Percentiles rank a stretch among this genome's conserved stretches.
phyloP scores from a whole-genome alignment of 2,888 invertebrate genomes.

The Nebria brevicollis region DNA sequence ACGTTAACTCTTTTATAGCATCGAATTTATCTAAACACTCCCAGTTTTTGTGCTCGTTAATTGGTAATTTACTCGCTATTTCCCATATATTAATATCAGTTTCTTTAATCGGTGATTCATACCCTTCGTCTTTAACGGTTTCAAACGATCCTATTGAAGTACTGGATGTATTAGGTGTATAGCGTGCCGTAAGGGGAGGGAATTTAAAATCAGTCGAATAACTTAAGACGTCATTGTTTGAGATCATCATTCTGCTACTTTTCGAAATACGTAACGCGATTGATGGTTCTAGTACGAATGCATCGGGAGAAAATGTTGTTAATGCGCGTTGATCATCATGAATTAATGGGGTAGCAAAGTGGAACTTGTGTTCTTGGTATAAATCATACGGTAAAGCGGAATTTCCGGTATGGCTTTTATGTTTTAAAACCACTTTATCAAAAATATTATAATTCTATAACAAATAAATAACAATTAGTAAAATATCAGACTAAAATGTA shows the following conservation, averaged over 20 bases:
- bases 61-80: conserved; percentile 53
- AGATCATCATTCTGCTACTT: background rate
- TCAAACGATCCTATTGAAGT: background rate
- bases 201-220: conserved; percentile 33
- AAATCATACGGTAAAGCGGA: conserved; percentile 50
- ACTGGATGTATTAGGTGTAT: background rate
- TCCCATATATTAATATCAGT: conserved; percentile 56
- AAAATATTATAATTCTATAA: conserved; percentile 30
- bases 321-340: background rate
- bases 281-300: conserved; percentile 7
- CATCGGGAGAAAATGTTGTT: conserved; percentile 15
- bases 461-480: conserved; percentile 3
- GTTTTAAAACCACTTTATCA: conserved; percentile 34
- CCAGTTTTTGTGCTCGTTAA: conserved; percentile 57
- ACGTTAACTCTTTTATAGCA: conserved; percentile 58
- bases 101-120: conserved; percentile 51
- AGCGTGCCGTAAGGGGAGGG: conserved; percentile 3
- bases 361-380: conserved; percentile 45
- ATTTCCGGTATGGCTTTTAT: conserved; percentile 49
- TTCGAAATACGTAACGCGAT: conserved; percentile 5
- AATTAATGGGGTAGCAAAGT: background rate
- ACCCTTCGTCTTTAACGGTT: conserved; percentile 51
- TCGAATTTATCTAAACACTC: conserved; percentile 57
- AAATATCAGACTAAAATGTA: background rate
- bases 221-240: conserved; percentile 16